These are phyloP conservation scores for Hofmannophila pseudospretella DNA, from an alignment of 2,888 invertebrate species.

Conservation along the genomic window DNA sequence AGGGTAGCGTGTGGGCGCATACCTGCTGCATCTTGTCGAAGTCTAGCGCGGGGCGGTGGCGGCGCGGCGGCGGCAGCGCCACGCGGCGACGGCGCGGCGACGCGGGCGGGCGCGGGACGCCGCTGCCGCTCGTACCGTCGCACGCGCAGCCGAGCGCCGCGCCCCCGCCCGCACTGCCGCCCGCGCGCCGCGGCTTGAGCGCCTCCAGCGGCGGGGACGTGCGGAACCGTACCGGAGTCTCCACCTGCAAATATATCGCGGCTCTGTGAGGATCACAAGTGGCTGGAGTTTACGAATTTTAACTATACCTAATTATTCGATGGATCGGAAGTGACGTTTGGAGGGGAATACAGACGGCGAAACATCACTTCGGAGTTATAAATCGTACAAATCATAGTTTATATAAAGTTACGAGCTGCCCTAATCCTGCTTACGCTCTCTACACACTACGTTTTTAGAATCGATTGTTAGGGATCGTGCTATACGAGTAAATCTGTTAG, in stretches of 20 bases:
- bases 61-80: slow-evolving; percentile 57
- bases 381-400: no score
- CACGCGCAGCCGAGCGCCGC: slow-evolving; percentile 39
- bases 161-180: slow-evolving; percentile 44
- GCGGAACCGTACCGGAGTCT: slow-evolving; percentile 91
- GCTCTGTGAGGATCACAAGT: neutral
- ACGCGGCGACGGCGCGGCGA: slow-evolving; percentile 67
- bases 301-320: no score
- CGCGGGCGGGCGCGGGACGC: slow-evolving; percentile 71
- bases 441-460: no score
- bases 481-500: no score
- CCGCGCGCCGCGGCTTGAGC: slow-evolving; percentile 82
- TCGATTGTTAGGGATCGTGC: no score
- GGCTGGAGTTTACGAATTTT: no score
- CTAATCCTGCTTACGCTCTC: no score
- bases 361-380: no score
- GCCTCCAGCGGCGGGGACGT: slow-evolving; percentile 94
- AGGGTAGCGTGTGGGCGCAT: no score
- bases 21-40: slow-evolving; percentile 99
- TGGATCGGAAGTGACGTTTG: no score
- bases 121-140: slow-evolving; percentile 58
- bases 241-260: slow-evolving; percentile 70
- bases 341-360: no score
- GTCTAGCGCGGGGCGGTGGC: slow-evolving; percentile 92
- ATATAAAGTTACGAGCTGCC: no score